Conservation (phyloP, 35 echinoderm and acorn worm genomes). For the Apostichopus californicus region DNA sequence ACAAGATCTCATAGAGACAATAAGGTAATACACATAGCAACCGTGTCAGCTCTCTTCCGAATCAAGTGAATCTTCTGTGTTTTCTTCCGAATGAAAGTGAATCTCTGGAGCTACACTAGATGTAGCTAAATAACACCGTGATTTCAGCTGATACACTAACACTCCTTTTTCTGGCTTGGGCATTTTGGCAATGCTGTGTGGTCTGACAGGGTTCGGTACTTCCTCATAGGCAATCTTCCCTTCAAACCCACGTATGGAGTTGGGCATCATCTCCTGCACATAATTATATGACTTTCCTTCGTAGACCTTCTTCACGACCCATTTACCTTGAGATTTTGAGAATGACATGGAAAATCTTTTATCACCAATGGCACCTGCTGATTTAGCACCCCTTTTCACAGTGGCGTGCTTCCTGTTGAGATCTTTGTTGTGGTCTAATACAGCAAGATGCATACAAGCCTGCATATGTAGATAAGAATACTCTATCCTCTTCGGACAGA, state of each 20-base stretch:
- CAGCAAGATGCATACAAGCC: slow-evolving; percentile 24
- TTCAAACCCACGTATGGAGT: slow-evolving; percentile 6
- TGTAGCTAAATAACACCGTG: not conserved
- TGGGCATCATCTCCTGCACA: not conserved
- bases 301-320: slow-evolving; percentile 3
- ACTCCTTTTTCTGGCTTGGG: not conserved
- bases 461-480: no score
- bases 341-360: not conserved
- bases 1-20: no score
- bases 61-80: not conserved
- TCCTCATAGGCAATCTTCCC: not conserved
- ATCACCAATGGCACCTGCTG: not conserved
- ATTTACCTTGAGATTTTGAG: not conserved
- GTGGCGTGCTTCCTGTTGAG: slow-evolving; percentile 39
- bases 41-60: not conserved
- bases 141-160: not conserved
- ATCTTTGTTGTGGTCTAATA: slow-evolving; percentile 59
- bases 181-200: not conserved
- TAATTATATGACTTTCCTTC: not conserved
- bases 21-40: no score
- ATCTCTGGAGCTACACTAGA: not conserved
- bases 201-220: not conserved
- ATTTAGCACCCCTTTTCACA: slow-evolving; percentile 1
- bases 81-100: not conserved
- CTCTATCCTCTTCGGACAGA: not conserved